Percentiles rank a stretch among this genome's conserved stretches.
Conservation (phyloP, 2,113 vertebrate genomes). For the Sceloporus tristichus region DNA sequence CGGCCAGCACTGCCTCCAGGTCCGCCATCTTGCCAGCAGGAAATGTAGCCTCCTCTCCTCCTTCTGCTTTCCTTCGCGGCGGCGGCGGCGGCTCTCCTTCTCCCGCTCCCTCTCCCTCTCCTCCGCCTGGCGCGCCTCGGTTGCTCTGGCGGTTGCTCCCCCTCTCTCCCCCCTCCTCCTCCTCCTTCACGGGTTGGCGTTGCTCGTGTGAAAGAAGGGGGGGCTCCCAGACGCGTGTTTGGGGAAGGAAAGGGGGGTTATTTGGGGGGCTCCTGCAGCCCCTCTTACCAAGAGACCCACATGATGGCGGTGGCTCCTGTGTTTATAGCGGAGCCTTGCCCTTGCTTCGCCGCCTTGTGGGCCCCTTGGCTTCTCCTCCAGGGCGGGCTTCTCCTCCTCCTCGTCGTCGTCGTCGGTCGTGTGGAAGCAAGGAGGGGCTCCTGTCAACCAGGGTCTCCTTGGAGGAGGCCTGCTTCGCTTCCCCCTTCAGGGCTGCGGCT, state of each 20-base stretch:
- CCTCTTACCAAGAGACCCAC: constrained; percentile 32
- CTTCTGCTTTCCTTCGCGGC: constrained; percentile 7
- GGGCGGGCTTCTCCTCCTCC: neutral
- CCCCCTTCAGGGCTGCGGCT: no score
- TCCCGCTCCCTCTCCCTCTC: no score
- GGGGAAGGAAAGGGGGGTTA: neutral
- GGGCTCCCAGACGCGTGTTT: neutral
- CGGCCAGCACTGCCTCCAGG: constrained; percentile 82
- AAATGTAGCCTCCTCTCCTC: constrained; percentile 1
- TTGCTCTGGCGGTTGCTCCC: constrained; percentile 45
- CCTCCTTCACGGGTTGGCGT: neutral
- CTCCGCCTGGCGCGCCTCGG: neutral
- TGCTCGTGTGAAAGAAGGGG: no score
- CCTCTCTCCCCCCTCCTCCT: neutral
- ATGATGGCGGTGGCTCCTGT: constrained; percentile 19
- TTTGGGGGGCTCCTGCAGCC: neutral
- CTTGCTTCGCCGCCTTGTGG: neutral
- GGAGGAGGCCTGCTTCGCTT: no score
- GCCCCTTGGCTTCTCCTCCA: neutral
- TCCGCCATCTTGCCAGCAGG: constrained; percentile 79
- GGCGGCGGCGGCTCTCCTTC: neutral
- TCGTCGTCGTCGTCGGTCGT: no score
- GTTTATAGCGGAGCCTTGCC: neutral
- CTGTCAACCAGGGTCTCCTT: no score
- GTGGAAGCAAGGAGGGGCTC: no score